phyloP scores from a whole-genome alignment of 2,113 vertebrate genomes.

The Pteruthius melanotis region DNA sequence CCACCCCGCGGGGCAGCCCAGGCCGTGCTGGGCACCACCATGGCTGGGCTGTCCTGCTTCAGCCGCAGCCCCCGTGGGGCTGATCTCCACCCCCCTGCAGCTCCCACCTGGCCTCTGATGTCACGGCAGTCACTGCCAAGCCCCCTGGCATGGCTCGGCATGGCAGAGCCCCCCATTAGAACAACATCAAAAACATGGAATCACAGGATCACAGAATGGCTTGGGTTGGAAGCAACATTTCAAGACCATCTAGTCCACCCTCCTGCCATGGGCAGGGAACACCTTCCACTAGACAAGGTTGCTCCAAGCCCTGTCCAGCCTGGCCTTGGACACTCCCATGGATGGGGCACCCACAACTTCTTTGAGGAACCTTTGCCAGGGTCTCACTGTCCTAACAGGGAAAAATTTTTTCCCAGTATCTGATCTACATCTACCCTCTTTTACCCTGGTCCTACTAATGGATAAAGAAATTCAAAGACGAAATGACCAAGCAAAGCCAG shows the following conservation, averaged over 20 bases:
- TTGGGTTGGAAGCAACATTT: not conserved
- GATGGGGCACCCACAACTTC: not conserved
- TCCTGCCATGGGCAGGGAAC: not conserved
- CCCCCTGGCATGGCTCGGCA: not conserved
- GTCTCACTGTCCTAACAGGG: not conserved
- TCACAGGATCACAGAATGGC: not conserved
- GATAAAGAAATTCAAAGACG: not conserved
- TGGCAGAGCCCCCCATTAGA: not conserved
- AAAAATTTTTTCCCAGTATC: not conserved
- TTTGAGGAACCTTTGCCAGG: not conserved
- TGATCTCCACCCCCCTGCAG: not conserved
- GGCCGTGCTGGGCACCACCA: accelerated
- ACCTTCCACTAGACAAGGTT: not conserved
- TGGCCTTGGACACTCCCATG: not conserved
- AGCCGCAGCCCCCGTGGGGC: accelerated
- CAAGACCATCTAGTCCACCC: not conserved
- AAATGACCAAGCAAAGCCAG: conserved; percentile 30
- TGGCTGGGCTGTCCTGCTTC: accelerated
- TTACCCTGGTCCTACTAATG: not conserved
- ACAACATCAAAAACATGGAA: not conserved
- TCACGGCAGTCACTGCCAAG: not conserved
- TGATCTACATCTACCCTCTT: not conserved
- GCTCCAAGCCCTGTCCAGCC: not conserved
- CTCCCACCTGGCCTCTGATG: not conserved
- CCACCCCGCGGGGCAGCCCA: not conserved